phyloP scores from a whole-genome alignment of 2,113 vertebrate species.

The Sphyrna mokarran region DNA sequence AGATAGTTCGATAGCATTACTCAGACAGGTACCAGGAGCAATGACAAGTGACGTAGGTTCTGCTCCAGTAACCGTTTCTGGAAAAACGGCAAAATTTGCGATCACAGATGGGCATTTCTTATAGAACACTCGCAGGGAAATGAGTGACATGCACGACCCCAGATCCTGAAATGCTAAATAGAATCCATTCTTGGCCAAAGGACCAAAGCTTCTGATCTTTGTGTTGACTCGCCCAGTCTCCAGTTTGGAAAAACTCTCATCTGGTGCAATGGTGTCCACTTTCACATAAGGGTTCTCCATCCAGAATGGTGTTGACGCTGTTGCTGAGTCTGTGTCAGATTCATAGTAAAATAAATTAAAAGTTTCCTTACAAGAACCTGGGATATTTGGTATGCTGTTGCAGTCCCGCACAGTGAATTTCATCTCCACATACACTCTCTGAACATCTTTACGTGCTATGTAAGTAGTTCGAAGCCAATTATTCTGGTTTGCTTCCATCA shows the following conservation, averaged over 20 bases:
- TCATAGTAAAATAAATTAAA: slow-evolving; percentile 98
- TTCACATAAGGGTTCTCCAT: slow-evolving; percentile 98
- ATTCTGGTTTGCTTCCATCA: slow-evolving; percentile 81
- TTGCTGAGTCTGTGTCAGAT: slow-evolving; percentile 85
- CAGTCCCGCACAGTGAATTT: slow-evolving; percentile 94
- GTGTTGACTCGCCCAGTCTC: slow-evolving; percentile 87
- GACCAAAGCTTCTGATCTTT: slow-evolving; percentile 95
- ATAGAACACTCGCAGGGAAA: slow-evolving; percentile 92
- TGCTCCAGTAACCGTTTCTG: slow-evolving; percentile 89
- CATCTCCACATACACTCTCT: slow-evolving; percentile 89
- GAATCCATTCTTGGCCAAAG: slow-evolving; percentile 89
- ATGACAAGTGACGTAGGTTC: slow-evolving; percentile 95
- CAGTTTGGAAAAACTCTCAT: slow-evolving; percentile 87
- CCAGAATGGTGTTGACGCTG: slow-evolving; percentile 89
- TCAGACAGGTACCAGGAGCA: slow-evolving; percentile 84
- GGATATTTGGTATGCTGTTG: slow-evolving; percentile 94
- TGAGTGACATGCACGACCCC: slow-evolving; percentile 94
- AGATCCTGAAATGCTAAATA: slow-evolving; percentile 97
- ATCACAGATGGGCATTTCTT: slow-evolving; percentile 94
- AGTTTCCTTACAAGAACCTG: slow-evolving; percentile 95
- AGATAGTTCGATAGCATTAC: slow-evolving; percentile 84
- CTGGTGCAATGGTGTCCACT: slow-evolving; percentile 96
- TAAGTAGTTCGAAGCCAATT: slow-evolving; percentile 95
- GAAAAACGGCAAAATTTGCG: slow-evolving; percentile 89
- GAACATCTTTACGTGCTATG: slow-evolving; percentile 79